phyloP scores from a whole-genome alignment of 2,113 vertebrate species.

The Dendrocopos noguchii region DNA sequence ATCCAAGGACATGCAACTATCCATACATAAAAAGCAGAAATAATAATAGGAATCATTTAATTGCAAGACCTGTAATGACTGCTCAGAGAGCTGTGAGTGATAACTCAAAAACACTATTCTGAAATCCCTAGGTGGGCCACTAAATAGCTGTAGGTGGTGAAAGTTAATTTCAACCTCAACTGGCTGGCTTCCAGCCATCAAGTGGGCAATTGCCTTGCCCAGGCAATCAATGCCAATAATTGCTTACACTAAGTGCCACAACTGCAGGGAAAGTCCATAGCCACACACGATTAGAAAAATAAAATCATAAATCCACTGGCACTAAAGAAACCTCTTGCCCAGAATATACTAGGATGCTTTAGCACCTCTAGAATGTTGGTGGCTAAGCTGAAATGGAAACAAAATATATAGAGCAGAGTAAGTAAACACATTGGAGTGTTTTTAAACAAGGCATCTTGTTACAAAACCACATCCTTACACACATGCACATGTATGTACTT shows the following conservation, averaged over 20 bases:
- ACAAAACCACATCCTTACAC: not conserved
- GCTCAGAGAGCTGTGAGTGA: not conserved
- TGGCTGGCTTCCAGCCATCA: not conserved
- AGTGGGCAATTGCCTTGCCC: not conserved
- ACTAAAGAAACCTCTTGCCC: not conserved
- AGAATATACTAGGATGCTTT: not conserved
- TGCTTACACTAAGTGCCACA: not conserved
- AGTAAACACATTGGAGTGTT: not conserved
- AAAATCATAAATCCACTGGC: not conserved
- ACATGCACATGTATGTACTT: not conserved
- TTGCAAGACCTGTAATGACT: not conserved
- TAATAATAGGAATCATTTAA: not conserved
- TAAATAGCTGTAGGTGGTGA: not conserved
- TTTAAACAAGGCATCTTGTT: not conserved
- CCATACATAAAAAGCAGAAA: not conserved
- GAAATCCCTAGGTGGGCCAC: not conserved
- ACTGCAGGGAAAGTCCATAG: not conserved
- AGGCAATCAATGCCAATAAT: not conserved
- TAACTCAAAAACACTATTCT: not conserved
- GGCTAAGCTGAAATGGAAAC: not conserved
- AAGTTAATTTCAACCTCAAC: not conserved
- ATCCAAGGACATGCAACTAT: not conserved
- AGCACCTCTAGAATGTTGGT: not conserved
- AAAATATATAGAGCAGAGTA: not conserved
- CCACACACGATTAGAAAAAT: not conserved